phyloP scores from a whole-genome alignment of 2,888 invertebrate genomes.

The Arrhopalites spinosus region DNA sequence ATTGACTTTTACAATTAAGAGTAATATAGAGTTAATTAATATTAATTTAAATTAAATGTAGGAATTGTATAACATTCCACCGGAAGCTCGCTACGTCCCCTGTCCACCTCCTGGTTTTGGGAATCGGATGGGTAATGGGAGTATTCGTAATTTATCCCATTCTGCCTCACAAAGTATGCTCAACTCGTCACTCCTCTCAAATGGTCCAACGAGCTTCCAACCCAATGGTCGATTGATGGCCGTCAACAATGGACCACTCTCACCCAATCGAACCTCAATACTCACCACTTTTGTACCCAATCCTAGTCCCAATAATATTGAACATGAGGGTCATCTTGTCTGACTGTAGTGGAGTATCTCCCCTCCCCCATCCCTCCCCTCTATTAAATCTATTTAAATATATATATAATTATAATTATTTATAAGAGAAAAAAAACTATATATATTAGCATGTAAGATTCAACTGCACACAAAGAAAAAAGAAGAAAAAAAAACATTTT shows the following conservation, averaged over 20 bases:
- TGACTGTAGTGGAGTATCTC: constrained; percentile 49
- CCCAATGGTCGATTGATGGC: constrained; percentile 55
- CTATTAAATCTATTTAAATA: no score
- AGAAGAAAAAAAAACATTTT: no score
- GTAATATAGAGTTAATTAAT: no score
- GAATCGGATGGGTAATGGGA: constrained; percentile 63
- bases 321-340: constrained; percentile 59
- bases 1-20: no score
- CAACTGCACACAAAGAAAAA: no score
- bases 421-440: not conserved
- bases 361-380: not conserved
- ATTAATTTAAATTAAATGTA: no score
- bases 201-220: constrained; percentile 47
- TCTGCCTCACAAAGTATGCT: constrained; percentile 55
- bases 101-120: constrained; percentile 76
- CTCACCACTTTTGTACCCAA: constrained; percentile 58
- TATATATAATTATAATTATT: no score
- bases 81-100: constrained; percentile 73
- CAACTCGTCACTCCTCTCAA: constrained; percentile 40
- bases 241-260: constrained; percentile 51
- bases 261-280: constrained; percentile 55
- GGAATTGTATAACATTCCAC: constrained; percentile 78
- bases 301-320: constrained; percentile 57
- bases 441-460: no score
- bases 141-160: constrained; percentile 64